Evolutionary conservation across 1,140 invertebrate species (phyloP), one percentile per base, ranked within the genome.

Genomic region (Chelonus insularis): DNA sequence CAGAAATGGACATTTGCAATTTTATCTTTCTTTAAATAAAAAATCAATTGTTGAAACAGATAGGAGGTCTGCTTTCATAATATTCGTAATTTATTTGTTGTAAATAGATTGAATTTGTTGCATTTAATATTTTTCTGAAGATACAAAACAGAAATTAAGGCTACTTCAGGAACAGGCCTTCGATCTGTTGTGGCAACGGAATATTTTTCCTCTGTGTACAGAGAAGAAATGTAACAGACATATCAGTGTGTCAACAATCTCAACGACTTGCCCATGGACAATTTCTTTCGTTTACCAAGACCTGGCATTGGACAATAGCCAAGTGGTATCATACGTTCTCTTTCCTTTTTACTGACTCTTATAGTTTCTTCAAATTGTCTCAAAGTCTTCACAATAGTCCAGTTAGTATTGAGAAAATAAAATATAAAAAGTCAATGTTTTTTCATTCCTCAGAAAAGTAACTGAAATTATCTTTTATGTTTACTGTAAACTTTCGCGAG

Each of bases 221-320:
- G 37, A 50, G 51, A 51, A 52, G 5, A 50, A 39, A 41, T 32
- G 48, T 57, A 34, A 64, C 34, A 41, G 58, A 65, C 37, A 58
- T 61, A 60, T 61, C 58, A 45, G 21, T 61, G 16, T 62, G 67
- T 66, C 58, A 37, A 61, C 48, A 29, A 11, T 51, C 43, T 60
- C 48, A 20, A 23, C 32, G 47, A 25, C 43, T 39, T 23, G 52
- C 57, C 62, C 58, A 66, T 66, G 65, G 63, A 75, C 65, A 69
- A 71, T 72, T 69, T 71, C 68, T 67, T 75, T 76, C 73, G 71
- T 73, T 76, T 75, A 75, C 74, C 72, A 37, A 52, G 60, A 67
- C 64, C 59, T 50, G 55, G 20, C 34, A 41, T 63, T 76, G 73
- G 74, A 69, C 57, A 60, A 70, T 60, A 54, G 71, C 74, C 73